Conservation (phyloP, 1,140 invertebrate genomes). For the Eumaeus atala region DNA sequence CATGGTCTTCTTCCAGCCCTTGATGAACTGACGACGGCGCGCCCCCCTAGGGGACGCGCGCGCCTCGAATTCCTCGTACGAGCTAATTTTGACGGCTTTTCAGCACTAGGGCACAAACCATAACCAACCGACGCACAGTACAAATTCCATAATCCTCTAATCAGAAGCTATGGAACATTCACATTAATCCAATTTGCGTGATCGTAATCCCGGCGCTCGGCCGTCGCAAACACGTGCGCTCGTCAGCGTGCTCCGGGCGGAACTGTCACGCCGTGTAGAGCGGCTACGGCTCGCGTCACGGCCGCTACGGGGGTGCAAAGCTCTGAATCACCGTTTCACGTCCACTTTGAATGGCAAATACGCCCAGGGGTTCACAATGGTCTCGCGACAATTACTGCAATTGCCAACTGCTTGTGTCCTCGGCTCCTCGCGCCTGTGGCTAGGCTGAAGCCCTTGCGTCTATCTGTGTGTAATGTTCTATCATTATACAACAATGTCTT, state of each 20-base stretch:
- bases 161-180: slow-evolving; percentile 24
- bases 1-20: slow-evolving; percentile 76
- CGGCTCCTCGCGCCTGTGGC: background rate
- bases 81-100: slow-evolving; percentile 57
- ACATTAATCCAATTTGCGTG: slow-evolving; percentile 46
- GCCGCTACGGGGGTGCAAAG: slow-evolving; percentile 49
- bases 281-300: slow-evolving; percentile 35
- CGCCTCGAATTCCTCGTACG: slow-evolving; percentile 53
- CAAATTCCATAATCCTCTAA: slow-evolving; percentile 26
- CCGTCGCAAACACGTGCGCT: slow-evolving; percentile 34
- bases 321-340: slow-evolving; percentile 39
- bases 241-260: slow-evolving; percentile 32
- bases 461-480: background rate
- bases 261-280: slow-evolving; percentile 48
- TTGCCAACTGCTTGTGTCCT: background rate
- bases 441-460: background rate
- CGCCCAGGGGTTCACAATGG: background rate
- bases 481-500: slow-evolving; percentile 12
- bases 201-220: slow-evolving; percentile 22
- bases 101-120: slow-evolving; percentile 26
- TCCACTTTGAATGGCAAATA: slow-evolving; percentile 23
- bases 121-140: slow-evolving; percentile 48
- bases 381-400: slow-evolving; percentile 9
- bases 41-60: slow-evolving; percentile 52
- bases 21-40: slow-evolving; percentile 66